Percentiles rank a stretch among this genome's conserved stretches.
Evolutionary conservation across 2,113 vertebrate genomes (phyloP).

Genomic region (Struthidea cinerea): DNA sequence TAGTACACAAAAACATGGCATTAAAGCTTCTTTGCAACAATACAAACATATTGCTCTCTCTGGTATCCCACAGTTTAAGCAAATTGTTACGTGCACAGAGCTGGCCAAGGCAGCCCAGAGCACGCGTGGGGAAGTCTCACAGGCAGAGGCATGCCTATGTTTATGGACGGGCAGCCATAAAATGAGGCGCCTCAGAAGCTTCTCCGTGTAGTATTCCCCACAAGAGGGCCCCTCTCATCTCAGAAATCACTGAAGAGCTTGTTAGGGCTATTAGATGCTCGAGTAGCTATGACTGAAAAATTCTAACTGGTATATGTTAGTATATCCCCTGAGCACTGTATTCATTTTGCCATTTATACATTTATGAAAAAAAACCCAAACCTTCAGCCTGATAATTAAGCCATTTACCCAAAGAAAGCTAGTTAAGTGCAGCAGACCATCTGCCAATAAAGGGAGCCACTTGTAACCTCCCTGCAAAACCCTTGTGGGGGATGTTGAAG

Average conservation of each 20-base stretch:
- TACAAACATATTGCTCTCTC: background rate
- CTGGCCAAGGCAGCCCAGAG: background rate
- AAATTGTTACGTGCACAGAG: background rate
- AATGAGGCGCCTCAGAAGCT: background rate
- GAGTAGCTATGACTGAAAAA: background rate
- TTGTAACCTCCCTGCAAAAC: background rate
- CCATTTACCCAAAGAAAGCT: background rate
- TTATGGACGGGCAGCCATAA: background rate
- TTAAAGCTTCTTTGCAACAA: background rate
- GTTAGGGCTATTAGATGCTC: background rate
- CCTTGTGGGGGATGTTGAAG: background rate
- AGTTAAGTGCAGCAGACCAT: background rate
- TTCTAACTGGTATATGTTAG: background rate
- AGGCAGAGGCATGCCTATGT: background rate
- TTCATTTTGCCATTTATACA: background rate
- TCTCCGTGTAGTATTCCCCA: background rate
- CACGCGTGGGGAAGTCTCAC: rapidly evolving
- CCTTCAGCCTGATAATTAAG: background rate
- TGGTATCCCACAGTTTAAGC: too few species aligned
- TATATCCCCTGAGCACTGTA: background rate
- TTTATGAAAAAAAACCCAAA: background rate
- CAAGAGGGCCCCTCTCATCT: background rate
- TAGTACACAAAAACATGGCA: background rate
- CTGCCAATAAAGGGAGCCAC: background rate
- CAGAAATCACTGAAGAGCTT: background rate